phyloP scores from a whole-genome alignment of 2,797 vertebrate species.

The Babyrousa celebensis region DNA sequence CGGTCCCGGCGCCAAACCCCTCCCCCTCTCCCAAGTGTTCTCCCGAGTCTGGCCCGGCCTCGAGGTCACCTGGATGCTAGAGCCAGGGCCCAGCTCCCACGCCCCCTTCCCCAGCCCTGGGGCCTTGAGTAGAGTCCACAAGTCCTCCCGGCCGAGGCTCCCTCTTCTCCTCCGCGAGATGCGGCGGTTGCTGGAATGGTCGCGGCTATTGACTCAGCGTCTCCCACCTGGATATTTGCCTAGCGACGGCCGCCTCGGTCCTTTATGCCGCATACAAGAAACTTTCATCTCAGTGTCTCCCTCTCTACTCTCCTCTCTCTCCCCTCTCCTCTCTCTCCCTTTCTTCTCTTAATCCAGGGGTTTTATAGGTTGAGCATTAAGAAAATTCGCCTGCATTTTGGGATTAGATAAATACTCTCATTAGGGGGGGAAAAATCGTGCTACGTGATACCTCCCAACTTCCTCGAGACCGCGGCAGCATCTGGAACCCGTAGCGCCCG shows the following conservation, averaged over 20 bases:
- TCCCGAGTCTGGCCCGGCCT: background rate
- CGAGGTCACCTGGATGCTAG: conserved; percentile 60
- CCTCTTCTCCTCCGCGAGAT: background rate
- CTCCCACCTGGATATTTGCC: conserved; percentile 80
- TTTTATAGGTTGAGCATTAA: conserved; percentile 96
- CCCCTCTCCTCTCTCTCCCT: conserved; percentile 90
- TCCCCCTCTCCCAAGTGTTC: conserved; percentile 51
- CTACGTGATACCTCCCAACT: conserved; percentile 95
- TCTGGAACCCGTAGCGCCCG: conserved; percentile 87
- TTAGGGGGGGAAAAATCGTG: conserved; percentile 89
- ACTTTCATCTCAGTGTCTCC: conserved; percentile 81
- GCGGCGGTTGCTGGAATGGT: background rate
- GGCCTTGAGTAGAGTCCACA: background rate
- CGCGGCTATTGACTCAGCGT: conserved; percentile 52
- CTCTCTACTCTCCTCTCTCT: conserved; percentile 55
- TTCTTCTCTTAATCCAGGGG: conserved; percentile 94
- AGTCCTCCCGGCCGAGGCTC: background rate
- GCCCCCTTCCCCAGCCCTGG: background rate
- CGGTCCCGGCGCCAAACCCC: conserved; percentile 12
- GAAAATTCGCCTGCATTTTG: conserved; percentile 96
- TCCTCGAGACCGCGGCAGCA: conserved; percentile 91
- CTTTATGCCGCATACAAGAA: conserved; percentile 72
- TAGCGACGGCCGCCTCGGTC: conserved; percentile 58
- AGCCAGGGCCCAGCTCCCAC: background rate
- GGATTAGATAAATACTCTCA: conserved; percentile 97